Conservation (phyloP, 2,888 invertebrate species). For the Ferrisia virgata region DNA sequence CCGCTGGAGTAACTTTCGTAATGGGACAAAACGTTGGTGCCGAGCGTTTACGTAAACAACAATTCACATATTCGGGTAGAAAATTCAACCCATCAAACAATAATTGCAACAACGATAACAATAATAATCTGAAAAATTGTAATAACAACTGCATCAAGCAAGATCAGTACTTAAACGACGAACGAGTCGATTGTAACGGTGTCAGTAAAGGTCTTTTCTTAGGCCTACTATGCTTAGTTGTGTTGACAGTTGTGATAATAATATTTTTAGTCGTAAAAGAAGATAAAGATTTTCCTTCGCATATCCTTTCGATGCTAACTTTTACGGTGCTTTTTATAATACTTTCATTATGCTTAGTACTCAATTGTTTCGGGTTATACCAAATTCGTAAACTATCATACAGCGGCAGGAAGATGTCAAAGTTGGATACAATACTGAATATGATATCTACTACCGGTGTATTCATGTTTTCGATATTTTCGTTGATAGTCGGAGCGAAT, state of each 20-base stretch:
- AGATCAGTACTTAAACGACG: slow-evolving; percentile 44
- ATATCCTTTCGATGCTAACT: slow-evolving; percentile 57
- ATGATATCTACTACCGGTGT: slow-evolving; percentile 56
- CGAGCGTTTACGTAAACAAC: slow-evolving; percentile 49
- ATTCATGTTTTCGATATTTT: slow-evolving; percentile 56
- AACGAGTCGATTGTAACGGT: slow-evolving; percentile 56
- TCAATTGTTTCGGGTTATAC: slow-evolving; percentile 55
- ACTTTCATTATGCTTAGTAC: slow-evolving; percentile 54
- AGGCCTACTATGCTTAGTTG: slow-evolving; percentile 58
- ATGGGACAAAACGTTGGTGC: slow-evolving; percentile 59
- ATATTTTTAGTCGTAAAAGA: slow-evolving; percentile 59
- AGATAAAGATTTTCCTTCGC: slow-evolving; percentile 56
- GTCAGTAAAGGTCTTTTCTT: slow-evolving; percentile 59
- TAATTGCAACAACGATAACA: slow-evolving; percentile 53
- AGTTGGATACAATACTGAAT: slow-evolving; percentile 55
- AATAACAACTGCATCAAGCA: slow-evolving; percentile 47
- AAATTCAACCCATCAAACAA: slow-evolving; percentile 53
- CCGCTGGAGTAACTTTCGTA: slow-evolving; percentile 59
- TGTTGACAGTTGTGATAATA: slow-evolving; percentile 57
- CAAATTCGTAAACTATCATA: slow-evolving; percentile 56
- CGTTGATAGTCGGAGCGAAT: slow-evolving; percentile 55
- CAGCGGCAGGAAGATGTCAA: slow-evolving; percentile 52
- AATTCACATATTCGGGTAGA: slow-evolving; percentile 38
- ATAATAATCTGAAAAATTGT: slow-evolving; percentile 51
- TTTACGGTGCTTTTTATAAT: slow-evolving; percentile 56